Conservation (phyloP, 2,113 vertebrate genomes). For the Phasianus colchicus region DNA sequence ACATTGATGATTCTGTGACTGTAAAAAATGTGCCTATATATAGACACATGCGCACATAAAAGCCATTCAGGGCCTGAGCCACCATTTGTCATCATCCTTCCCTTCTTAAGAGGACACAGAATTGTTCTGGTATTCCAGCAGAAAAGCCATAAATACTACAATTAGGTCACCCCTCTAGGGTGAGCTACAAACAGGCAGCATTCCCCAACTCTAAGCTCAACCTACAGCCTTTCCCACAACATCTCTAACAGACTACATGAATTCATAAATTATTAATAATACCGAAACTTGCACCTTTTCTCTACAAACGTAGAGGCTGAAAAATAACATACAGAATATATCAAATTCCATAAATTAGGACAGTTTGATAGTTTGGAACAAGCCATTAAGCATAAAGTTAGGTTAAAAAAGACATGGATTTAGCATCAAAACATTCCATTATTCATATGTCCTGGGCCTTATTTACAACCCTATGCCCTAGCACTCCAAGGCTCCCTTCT, state of each 20-base stretch:
- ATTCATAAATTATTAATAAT: not conserved
- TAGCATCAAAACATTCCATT: not conserved
- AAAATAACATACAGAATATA: not conserved
- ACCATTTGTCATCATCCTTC: not conserved
- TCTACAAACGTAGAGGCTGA: not conserved
- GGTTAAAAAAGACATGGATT: not conserved
- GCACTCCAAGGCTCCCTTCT: not conserved
- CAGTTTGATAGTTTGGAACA: not conserved
- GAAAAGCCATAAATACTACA: not conserved
- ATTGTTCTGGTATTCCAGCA: not conserved
- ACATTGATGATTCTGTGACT: constrained; percentile 32
- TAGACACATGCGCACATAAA: not conserved
- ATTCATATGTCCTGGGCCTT: not conserved
- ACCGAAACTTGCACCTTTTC: not conserved
- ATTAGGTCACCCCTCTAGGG: not conserved
- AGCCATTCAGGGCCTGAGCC: not conserved
- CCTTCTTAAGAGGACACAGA: not conserved
- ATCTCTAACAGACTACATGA: not conserved
- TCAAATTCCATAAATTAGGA: not conserved
- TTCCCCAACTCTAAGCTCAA: not conserved
- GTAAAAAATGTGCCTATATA: not conserved
- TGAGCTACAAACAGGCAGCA: not conserved
- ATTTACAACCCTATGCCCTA: not conserved
- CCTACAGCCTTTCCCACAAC: not conserved
- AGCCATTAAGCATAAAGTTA: not conserved